phyloP scores from a whole-genome alignment of 92 coral and sea anemone genomes.

The Siderastrea radians region DNA sequence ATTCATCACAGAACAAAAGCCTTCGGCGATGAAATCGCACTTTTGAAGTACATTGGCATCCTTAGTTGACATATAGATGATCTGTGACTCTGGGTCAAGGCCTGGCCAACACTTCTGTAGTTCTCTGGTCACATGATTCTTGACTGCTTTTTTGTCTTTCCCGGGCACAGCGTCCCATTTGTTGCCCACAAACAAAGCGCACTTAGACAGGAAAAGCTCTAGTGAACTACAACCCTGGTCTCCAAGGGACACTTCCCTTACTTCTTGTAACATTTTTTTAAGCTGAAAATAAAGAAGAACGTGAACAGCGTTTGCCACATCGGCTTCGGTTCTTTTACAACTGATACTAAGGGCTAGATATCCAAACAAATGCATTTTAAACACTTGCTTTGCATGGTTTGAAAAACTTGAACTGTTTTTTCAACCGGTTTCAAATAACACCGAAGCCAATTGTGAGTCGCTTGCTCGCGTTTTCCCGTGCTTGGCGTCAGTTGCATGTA shows the following conservation, averaged over 20 bases:
- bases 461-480: too few species aligned
- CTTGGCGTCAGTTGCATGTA: too few species aligned
- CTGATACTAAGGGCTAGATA: too few species aligned
- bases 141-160: not conserved
- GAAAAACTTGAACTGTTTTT: too few species aligned
- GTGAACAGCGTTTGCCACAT: too few species aligned
- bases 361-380: too few species aligned
- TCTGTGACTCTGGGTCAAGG: conserved; percentile 15
- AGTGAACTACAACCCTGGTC: not conserved
- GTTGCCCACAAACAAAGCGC: conserved; percentile 36
- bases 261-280: not conserved
- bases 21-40: not conserved
- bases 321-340: not conserved
- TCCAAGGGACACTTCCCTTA: not conserved
- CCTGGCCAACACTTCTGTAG: conserved; percentile 5
- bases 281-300: not conserved
- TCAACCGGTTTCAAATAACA: too few species aligned
- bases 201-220: not conserved
- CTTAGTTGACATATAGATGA: not conserved
- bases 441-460: too few species aligned
- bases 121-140: not conserved
- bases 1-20: not conserved
- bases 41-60: not conserved
- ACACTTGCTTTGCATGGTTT: too few species aligned
- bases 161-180: conserved; percentile 38